phyloP scores from a whole-genome alignment of 2,888 invertebrate species.

The Heteropelma amictum region DNA sequence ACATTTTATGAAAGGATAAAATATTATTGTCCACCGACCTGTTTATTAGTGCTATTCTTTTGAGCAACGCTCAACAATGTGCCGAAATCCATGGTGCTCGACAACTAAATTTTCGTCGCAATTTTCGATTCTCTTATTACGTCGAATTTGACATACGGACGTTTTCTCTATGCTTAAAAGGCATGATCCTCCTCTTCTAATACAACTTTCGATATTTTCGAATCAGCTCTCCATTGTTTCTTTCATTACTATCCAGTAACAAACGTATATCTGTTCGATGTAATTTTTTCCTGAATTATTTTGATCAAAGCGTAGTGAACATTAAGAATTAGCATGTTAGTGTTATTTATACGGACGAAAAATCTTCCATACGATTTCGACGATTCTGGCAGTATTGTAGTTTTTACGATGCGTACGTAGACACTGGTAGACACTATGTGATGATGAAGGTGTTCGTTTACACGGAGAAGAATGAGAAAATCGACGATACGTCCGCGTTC shows the following conservation, averaged over 20 bases:
- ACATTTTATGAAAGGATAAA: neutral
- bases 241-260: slow-evolving; percentile 11
- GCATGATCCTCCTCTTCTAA: slow-evolving; percentile 1
- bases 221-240: slow-evolving; percentile 24
- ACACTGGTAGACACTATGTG: too few relatives aligned
- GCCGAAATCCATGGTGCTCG: slow-evolving; percentile 81
- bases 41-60: slow-evolving; percentile 79
- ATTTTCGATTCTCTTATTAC: slow-evolving; percentile 3
- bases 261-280: too few relatives aligned
- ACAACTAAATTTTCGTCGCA: neutral
- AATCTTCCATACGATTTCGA: too few relatives aligned
- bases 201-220: neutral
- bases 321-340: too few relatives aligned
- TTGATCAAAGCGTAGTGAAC: too few relatives aligned
- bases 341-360: too few relatives aligned
- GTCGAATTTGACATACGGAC: slow-evolving; percentile 6
- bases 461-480: too few relatives aligned
- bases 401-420: too few relatives aligned
- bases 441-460: too few relatives aligned
- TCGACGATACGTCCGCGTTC: too few relatives aligned
- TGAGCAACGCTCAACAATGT: slow-evolving; percentile 82
- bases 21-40: slow-evolving; percentile 56
- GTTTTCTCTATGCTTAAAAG: slow-evolving; percentile 24
- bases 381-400: too few relatives aligned
- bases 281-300: too few relatives aligned